phyloP scores from a whole-genome alignment of 1,140 invertebrate species.

The Rhopalosiphum padi region DNA sequence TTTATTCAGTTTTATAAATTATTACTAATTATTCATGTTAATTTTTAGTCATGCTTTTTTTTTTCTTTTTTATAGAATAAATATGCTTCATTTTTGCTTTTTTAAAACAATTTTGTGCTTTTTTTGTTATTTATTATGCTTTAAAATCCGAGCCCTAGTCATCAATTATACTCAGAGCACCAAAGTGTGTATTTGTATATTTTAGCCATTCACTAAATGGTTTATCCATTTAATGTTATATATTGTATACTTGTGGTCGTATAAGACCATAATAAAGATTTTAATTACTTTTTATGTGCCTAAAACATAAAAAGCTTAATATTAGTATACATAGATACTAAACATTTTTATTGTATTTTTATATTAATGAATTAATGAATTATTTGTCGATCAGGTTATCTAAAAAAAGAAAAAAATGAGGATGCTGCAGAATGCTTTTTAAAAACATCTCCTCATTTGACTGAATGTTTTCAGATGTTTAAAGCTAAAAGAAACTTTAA shows the following conservation, averaged over 20 bases:
- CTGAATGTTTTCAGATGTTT: slow-evolving; percentile 53
- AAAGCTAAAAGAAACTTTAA: slow-evolving; percentile 44
- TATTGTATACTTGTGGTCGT: neutral
- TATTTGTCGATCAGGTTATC: slow-evolving; percentile 34
- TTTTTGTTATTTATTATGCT: too few species aligned
- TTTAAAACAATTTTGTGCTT: too few species aligned
- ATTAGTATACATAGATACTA: neutral
- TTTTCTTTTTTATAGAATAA: too few species aligned
- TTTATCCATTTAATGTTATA: neutral
- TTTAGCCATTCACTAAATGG: neutral
- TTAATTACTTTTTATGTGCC: neutral
- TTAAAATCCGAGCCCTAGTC: too few species aligned
- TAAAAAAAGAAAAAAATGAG: slow-evolving; percentile 41
- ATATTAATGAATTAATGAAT: neutral
- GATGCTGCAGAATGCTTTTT: slow-evolving; percentile 29
- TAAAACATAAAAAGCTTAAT: neutral
- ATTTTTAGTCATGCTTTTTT: too few species aligned
- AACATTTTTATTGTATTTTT: neutral
- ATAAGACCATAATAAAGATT: neutral
- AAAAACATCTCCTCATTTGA: slow-evolving; percentile 50
- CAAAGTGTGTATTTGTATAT: neutral
- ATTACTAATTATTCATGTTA: too few species aligned
- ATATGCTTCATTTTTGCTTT: too few species aligned
- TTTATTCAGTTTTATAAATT: too few species aligned
- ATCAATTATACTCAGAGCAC: neutral